A percentile compares a stretch with the other conserved stretches of the same genome.
Evolutionary conservation across 2,113 vertebrate species (phyloP).

Genomic region (Asarcornis scutulata): DNA sequence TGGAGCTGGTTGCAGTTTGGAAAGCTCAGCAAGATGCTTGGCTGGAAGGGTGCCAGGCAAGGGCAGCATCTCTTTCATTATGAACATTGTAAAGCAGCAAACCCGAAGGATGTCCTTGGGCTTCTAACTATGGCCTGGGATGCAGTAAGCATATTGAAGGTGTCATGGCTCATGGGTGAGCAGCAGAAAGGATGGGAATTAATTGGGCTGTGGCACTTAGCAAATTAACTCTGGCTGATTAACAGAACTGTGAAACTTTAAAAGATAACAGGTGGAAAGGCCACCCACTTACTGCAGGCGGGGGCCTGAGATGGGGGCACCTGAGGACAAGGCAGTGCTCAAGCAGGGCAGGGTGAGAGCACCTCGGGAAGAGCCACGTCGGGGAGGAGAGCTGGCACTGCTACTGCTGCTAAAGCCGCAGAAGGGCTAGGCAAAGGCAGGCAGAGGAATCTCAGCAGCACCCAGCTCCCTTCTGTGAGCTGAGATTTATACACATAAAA

Average conservation of each 20-base stretch:
- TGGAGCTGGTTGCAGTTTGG: slow-evolving; percentile 7
- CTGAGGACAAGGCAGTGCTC: neutral
- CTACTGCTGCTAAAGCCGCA: neutral
- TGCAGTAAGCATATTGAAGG: neutral
- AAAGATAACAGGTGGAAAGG: neutral
- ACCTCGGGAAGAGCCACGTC: neutral
- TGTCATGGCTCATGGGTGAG: neutral
- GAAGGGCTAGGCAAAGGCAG: neutral
- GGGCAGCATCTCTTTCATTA: slow-evolving; percentile 19
- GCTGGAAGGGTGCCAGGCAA: slow-evolving; percentile 15
- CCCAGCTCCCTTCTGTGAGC: neutral
- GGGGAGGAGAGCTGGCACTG: neutral
- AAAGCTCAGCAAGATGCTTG: slow-evolving; percentile 29
- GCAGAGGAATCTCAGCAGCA: neutral
- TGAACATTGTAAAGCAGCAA: neutral
- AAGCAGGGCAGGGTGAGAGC: neutral
- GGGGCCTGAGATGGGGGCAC: neutral
- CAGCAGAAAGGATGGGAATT: neutral
- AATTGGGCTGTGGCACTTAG: neutral
- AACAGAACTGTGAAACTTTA: neutral
- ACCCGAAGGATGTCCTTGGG: slow-evolving; percentile 8
- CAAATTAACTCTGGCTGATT: slow-evolving; percentile 4
- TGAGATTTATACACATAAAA: neutral
- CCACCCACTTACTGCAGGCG: neutral
- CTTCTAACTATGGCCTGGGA: neutral